A percentile compares a stretch with the other conserved stretches of the same genome.
Conservation (phyloP, 1,140 invertebrate species). For the Papilio polytes region DNA sequence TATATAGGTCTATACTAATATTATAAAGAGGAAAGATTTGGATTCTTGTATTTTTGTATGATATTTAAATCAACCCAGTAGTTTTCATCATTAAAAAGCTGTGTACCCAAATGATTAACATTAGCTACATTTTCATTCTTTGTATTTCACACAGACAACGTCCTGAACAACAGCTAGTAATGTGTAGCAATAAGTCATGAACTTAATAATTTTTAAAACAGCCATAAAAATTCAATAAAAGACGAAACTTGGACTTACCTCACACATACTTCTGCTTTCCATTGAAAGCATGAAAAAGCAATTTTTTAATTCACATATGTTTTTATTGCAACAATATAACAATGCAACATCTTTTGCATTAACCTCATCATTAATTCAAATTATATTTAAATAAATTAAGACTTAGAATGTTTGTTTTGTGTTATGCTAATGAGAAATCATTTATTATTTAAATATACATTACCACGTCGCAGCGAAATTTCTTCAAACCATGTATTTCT, state of each 20-base stretch:
- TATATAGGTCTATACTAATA: too few species aligned
- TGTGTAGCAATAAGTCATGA: too few species aligned
- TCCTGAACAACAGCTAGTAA: too few species aligned
- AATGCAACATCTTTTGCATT: too few species aligned
- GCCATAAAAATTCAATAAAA: not conserved
- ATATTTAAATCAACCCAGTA: too few species aligned
- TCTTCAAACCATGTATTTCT: constrained; percentile 77
- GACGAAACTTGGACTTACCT: constrained; percentile 37
- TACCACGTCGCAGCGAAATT: constrained; percentile 73
- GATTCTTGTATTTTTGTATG: too few species aligned
- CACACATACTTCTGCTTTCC: constrained; percentile 43
- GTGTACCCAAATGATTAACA: too few species aligned
- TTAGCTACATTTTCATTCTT: too few species aligned
- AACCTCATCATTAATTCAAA: not conserved
- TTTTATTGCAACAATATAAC: not conserved
- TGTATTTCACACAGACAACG: too few species aligned
- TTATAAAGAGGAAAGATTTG: too few species aligned
- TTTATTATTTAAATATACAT: constrained; percentile 30
- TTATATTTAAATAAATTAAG: not conserved
- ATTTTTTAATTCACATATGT: not conserved
- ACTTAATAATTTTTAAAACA: not conserved
- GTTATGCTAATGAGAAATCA: not conserved
- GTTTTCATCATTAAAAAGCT: too few species aligned
- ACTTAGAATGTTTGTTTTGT: not conserved
- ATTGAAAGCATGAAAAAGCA: not conserved